A percentile compares a stretch with the other conserved stretches of the same genome.
Evolutionary conservation across 2,888 invertebrate genomes (phyloP).

Genomic region (Acanthosepion pharaonis): DNA sequence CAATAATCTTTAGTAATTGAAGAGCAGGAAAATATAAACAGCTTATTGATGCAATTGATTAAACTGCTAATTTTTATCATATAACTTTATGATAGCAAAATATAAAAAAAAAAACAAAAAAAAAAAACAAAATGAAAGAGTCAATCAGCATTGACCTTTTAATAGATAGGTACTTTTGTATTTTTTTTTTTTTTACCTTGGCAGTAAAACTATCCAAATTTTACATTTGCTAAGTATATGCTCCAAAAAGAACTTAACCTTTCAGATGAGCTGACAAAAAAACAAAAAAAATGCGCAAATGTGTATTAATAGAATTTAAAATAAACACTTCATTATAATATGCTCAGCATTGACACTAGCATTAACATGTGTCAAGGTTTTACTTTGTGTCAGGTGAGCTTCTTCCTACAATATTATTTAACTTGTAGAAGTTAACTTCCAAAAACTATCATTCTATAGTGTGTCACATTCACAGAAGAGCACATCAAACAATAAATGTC

Average conservation of each 20-base stretch:
- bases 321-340: background rate
- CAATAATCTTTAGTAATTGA: background rate
- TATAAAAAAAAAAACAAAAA: background rate
- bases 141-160: background rate
- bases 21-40: no score
- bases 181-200: background rate
- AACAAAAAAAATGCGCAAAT: background rate
- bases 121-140: background rate
- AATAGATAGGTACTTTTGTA: background rate
- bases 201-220: background rate
- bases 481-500: background rate
- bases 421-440: background rate
- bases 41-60: no score
- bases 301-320: background rate
- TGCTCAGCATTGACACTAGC: background rate
- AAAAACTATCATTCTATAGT: background rate
- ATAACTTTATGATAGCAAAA: background rate
- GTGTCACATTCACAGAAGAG: background rate
- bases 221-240: background rate
- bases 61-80: background rate
- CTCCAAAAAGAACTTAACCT: background rate
- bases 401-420: background rate
- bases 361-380: conserved; percentile 12
- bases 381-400: background rate
- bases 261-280: background rate